Evolutionary conservation across 2,888 invertebrate genomes (phyloP).

Genomic region (Ischnura elegans): DNA sequence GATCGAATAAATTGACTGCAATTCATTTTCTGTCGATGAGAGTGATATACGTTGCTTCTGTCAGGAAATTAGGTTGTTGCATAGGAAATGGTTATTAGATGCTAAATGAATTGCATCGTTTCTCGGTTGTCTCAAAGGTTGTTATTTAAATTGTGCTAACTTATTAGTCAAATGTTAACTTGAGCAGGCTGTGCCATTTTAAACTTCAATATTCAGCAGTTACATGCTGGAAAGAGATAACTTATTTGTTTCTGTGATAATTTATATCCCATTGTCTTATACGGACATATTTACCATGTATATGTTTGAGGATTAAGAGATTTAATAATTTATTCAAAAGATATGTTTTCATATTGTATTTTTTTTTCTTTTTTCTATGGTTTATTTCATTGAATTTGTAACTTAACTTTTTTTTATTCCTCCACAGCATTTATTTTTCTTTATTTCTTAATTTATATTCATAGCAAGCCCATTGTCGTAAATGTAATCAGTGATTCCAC

Average conservation of each 20-base stretch:
- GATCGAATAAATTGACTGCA: slow-evolving; percentile 18
- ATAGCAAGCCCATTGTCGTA: slow-evolving; percentile 11
- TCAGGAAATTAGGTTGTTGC: slow-evolving; percentile 14
- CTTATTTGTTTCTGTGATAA: slow-evolving; percentile 50
- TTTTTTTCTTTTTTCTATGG: background rate
- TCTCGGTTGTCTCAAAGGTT: background rate
- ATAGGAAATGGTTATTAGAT: background rate
- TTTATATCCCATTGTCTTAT: slow-evolving; percentile 42
- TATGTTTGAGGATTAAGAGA: slow-evolving; percentile 17
- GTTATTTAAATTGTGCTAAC: slow-evolving; percentile 48
- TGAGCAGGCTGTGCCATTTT: slow-evolving; percentile 54
- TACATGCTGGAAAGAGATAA: background rate
- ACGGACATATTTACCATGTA: background rate
- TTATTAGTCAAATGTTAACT: slow-evolving; percentile 46
- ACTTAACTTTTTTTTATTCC: background rate
- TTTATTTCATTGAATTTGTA: background rate
- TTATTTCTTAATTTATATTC: background rate
- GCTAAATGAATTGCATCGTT: background rate
- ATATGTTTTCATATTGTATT: slow-evolving; percentile 11
- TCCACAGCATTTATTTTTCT: background rate
- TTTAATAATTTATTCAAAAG: slow-evolving; percentile 1
- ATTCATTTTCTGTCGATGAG: slow-evolving; percentile 1
- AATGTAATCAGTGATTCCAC: slow-evolving; percentile 51
- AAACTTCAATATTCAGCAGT: slow-evolving; percentile 22
- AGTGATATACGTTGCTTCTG: background rate